Evolutionary conservation across 2,797 vertebrate genomes (phyloP), one percentile per base, ranked within the genome.

Genomic region (Lindbergichthys nudifrons): DNA sequence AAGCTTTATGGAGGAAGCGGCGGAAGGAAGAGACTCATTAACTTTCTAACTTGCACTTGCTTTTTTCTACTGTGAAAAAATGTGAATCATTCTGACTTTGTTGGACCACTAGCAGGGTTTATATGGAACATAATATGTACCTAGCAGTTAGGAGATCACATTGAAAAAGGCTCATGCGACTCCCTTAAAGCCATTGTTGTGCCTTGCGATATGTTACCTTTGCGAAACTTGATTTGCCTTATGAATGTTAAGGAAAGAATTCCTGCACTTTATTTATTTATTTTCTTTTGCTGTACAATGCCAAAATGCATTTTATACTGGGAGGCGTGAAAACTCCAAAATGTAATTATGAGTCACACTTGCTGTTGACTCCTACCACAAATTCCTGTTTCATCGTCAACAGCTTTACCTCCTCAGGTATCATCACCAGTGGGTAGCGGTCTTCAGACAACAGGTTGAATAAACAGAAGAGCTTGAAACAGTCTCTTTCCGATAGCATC

Each of bases 371-470:
- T 18, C 18, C 15, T 51, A 9, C 41, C 10, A 30, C 32, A 26
- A 19, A 39, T 39, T 23, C 23, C 32, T 19, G 23, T 54, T 74
- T 53, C 12, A 32, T 57, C 15, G 1, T 36, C 13, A 2, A 2
- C 3, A 1, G 45, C 3, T 32, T 77, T 84, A 95, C 95, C 95
- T 96, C 95, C 52, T 94, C 92, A 3, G 86, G 86, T 43, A 95
- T 94, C 88, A 96, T 94, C 89, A 95, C 83, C 72, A 95, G 93
- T 0, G 95, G 95, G 78, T 96, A 96, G 53, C 79, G 90, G 81
- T 96, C 94, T 73, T 96, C 95, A 6, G 95, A 96, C 66, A 96
- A 90, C 30, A 95, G 91, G 87, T 96, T 96, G 77, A 96, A 96
- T 32, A 96, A 84, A 73, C 95, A 96, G 88, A 96, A 96, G 58